A percentile compares a stretch with the other conserved stretches of the same genome.
phyloP scores from a whole-genome alignment of 1,140 invertebrate genomes.

The Contarinia nasturtii region DNA sequence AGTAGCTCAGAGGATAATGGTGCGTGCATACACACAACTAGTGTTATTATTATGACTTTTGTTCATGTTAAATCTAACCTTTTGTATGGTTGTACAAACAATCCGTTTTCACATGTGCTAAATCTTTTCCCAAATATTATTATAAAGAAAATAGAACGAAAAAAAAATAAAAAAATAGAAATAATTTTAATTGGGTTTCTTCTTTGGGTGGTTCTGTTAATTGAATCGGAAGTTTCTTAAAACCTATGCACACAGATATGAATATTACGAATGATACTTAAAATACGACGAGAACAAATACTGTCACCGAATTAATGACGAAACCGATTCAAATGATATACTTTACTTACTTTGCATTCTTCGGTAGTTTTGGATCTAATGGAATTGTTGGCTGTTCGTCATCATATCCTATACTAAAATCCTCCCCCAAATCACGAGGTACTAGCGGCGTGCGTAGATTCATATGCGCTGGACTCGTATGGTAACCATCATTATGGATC shows the following conservation, averaged over 20 bases:
- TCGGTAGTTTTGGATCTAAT: slow-evolving; percentile 33
- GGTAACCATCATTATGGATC: slow-evolving; percentile 37
- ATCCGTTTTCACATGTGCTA: slow-evolving; percentile 1
- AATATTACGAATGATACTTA: too few relatives aligned
- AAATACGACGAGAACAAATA: too few relatives aligned
- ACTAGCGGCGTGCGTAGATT: slow-evolving; percentile 34
- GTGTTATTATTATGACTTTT: too few relatives aligned
- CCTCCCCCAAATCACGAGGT: slow-evolving; percentile 32
- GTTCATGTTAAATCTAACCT: slow-evolving; percentile 1
- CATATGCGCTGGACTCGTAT: slow-evolving; percentile 61
- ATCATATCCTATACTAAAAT: slow-evolving; percentile 28
- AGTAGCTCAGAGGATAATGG: not conserved
- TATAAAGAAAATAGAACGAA: not conserved
- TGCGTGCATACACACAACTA: too few relatives aligned
- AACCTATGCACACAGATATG: not conserved
- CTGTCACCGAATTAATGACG: too few relatives aligned
- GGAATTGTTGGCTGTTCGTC: slow-evolving; percentile 19
- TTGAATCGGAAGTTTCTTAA: not conserved
- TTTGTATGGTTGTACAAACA: slow-evolving; percentile 1
- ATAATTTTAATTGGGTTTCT: not conserved
- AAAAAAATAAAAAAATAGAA: not conserved
- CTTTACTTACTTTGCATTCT: slow-evolving; percentile 74
- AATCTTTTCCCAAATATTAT: not conserved
- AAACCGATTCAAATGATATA: too few relatives aligned
- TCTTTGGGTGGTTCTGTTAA: not conserved